Base-by-base conservation (phyloP, 2,888 invertebrate genomes). In the Xylota sylvarum region DNA sequence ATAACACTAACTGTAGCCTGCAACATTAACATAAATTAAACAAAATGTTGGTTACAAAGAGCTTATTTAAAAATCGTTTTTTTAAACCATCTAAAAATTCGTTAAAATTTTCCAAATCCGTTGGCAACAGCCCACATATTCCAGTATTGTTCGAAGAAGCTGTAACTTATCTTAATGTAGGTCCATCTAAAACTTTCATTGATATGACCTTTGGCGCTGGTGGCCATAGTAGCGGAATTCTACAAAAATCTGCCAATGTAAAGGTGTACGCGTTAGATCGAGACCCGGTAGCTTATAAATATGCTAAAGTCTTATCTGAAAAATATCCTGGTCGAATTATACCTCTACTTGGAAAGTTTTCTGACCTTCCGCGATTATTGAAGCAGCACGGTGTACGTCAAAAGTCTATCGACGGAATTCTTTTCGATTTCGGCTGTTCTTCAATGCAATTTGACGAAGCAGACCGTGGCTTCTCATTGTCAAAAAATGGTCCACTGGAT, bases 181-280 rank as follows among this genome's bases (percentile, higher is more conserved):
- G 93, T 84, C 91, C 94, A 50, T 93, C 94, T 80, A 94, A 96
- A 92, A 93, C 94, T 5, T 95, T 97, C 88, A 93, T 99, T 87
- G 99, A 99, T 91, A 98, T 98, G 98, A 99, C 99, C 12, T 99
- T 98, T 93, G 98, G 99, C 32, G 96, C 96, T 23, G 99, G 99
- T 6, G 98, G 98, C 0, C 99, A 99, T 91, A 95, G 97, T 9
- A 94, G 93, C 88, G 94, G 94, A 90, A 94, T 99, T 88, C 93
- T 99, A 58, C 94, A 96, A 90, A 90, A 93, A 32, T 94, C 94
- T 10, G 93, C 95, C 43, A 92, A 94, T 88, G 93, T 96, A 17
- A 96, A 94, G 90, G 93, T 98, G 1, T 95, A 96, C 90, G 97
- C 97, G 0, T 92, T 98, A 88, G 99, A 99, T 92, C 94, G 98